phyloP scores from a whole-genome alignment of 2,113 vertebrate genomes.

The Centropristis striata region DNA sequence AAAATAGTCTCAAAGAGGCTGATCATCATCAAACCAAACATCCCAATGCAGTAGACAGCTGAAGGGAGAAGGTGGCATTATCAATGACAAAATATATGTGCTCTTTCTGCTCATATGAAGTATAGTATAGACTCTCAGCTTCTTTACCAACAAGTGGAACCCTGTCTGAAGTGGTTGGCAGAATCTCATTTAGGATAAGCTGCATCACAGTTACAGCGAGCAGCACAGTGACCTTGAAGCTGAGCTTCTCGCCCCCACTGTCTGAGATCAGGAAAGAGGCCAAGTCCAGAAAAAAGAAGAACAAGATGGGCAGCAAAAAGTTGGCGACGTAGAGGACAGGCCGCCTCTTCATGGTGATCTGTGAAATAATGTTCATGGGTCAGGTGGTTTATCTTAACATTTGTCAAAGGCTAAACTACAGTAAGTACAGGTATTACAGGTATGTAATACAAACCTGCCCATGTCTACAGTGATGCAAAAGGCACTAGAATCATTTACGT shows the following conservation, averaged over 20 bases:
- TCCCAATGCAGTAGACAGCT: slow-evolving; percentile 76
- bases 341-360: slow-evolving; percentile 85
- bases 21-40: slow-evolving; percentile 85
- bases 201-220: slow-evolving; percentile 82
- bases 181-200: slow-evolving; percentile 82
- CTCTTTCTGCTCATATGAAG: neutral
- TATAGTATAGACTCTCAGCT: neutral
- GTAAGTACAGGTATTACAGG: no score
- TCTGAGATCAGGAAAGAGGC: slow-evolving; percentile 85
- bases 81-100: neutral
- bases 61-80: neutral
- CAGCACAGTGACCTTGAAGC: slow-evolving; percentile 80
- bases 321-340: slow-evolving; percentile 84
- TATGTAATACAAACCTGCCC: no score
- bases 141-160: slow-evolving; percentile 80
- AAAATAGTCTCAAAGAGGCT: slow-evolving; percentile 84
- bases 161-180: slow-evolving; percentile 75
- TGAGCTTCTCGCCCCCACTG: slow-evolving; percentile 73
- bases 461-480: no score
- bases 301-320: slow-evolving; percentile 85
- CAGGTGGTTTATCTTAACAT: neutral
- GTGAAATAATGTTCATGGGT: neutral
- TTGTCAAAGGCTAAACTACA: no score
- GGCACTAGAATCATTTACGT: no score
- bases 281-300: slow-evolving; percentile 86